phyloP scores from a whole-genome alignment of 2,888 invertebrate genomes.

The Cryptus viduatorius region DNA sequence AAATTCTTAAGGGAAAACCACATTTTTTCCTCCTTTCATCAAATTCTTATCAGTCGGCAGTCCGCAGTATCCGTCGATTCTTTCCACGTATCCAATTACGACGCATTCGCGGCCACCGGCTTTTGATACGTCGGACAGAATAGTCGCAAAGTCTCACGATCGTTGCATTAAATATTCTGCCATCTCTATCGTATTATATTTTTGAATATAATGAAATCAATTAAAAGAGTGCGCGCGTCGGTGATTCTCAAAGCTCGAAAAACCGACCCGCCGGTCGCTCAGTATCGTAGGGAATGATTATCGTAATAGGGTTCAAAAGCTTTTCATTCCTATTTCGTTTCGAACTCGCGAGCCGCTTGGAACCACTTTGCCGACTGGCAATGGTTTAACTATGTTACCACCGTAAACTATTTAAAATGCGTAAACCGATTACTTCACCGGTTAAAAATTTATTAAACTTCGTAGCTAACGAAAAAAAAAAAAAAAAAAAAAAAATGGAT shows the following conservation, averaged over 20 bases:
- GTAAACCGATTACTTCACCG: neutral
- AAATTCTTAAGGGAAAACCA: neutral
- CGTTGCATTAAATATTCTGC: conserved; percentile 14
- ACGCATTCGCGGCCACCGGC: conserved; percentile 4
- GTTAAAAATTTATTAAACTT: neutral
- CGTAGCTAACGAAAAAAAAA: neutral
- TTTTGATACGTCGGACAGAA: conserved; percentile 29
- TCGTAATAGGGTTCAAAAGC: conserved; percentile 40
- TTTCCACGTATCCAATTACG: conserved; percentile 43
- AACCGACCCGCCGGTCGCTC: conserved; percentile 7
- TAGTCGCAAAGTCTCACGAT: conserved; percentile 31
- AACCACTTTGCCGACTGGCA: neutral
- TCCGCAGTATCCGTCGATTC: conserved; percentile 37
- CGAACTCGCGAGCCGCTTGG: neutral
- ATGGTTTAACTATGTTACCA: neutral
- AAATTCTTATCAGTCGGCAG: conserved; percentile 7
- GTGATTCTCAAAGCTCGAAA: conserved; percentile 39
- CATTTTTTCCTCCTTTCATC: neutral
- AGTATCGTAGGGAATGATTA: conserved; percentile 11
- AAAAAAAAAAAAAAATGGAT: neutral
- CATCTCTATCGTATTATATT: conserved; percentile 6
- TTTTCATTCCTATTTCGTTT: conserved; percentile 25
- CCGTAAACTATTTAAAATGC: conserved; percentile 4
- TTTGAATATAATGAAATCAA: conserved; percentile 51
- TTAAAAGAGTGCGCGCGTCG: conserved; percentile 49